Evolutionary conservation across 2,797 vertebrate species (phyloP).

Genomic region (Astyanax mexicanus): DNA sequence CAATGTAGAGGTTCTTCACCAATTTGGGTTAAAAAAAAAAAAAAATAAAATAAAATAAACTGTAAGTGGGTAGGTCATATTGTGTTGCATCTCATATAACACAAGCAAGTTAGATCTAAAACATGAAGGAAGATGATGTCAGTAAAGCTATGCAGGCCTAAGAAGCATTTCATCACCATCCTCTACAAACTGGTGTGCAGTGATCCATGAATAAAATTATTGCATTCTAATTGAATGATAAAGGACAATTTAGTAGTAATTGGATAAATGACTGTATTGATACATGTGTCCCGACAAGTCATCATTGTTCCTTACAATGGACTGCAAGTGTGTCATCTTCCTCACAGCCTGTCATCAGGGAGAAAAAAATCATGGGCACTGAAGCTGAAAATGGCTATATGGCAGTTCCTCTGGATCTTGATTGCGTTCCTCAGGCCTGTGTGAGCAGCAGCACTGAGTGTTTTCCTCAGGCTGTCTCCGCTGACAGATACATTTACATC

Average conservation of each 20-base stretch:
- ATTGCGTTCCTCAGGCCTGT: conserved; percentile 34
- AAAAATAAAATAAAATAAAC: too few species aligned
- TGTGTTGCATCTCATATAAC: too few species aligned
- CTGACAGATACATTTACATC: conserved; percentile 47
- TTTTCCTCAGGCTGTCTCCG: conserved; percentile 32
- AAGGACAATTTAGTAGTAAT: conserved; percentile 34
- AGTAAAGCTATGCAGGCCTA: background rate
- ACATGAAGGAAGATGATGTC: background rate
- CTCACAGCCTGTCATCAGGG: conserved; percentile 21
- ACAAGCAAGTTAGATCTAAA: background rate
- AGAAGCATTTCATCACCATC: background rate
- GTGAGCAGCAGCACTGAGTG: conserved; percentile 32
- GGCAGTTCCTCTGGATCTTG: conserved; percentile 24
- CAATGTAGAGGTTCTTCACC: too few species aligned
- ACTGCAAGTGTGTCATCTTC: conserved; percentile 20
- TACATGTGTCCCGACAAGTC: conserved; percentile 52
- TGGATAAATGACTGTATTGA: conserved; percentile 46
- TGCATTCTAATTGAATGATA: conserved; percentile 34
- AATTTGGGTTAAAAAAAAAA: too few species aligned
- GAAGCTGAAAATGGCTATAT: conserved; percentile 55
- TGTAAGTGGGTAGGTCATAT: too few species aligned
- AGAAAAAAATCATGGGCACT: conserved; percentile 40
- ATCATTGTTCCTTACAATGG: conserved; percentile 38
- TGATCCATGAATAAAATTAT: conserved; percentile 40
- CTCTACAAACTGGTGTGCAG: background rate